A percentile compares a stretch with the other conserved stretches of the same genome.
phyloP scores from a whole-genome alignment of 2,797 vertebrate genomes.

The Acanthopagrus latus region DNA sequence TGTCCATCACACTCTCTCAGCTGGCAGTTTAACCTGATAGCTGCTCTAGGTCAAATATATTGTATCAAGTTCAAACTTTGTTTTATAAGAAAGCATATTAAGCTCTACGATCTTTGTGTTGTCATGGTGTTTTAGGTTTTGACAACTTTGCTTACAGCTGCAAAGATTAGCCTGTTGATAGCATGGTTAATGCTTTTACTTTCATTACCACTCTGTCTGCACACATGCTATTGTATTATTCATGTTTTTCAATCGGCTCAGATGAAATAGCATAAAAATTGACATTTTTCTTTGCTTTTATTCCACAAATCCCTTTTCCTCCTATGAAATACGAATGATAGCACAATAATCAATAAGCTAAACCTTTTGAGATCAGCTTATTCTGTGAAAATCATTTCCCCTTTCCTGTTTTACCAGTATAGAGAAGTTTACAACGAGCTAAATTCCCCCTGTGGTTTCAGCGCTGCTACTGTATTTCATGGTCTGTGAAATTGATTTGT shows the following conservation, averaged over 20 bases:
- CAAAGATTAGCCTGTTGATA: slow-evolving; percentile 49
- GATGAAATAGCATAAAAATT: slow-evolving; percentile 53
- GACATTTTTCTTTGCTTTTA: slow-evolving; percentile 46
- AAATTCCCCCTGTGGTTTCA: slow-evolving; percentile 82
- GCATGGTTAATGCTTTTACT: slow-evolving; percentile 61
- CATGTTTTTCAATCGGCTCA: slow-evolving; percentile 28
- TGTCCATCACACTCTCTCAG: not conserved
- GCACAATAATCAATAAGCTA: slow-evolving; percentile 66
- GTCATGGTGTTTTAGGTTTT: slow-evolving; percentile 2
- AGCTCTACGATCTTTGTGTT: slow-evolving; percentile 6
- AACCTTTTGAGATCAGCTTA: slow-evolving; percentile 62
- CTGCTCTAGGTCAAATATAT: slow-evolving; percentile 11
- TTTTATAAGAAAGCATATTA: slow-evolving; percentile 15
- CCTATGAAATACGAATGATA: slow-evolving; percentile 61
- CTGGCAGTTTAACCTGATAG: slow-evolving; percentile 23
- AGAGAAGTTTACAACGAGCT: slow-evolving; percentile 74
- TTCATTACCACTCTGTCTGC: slow-evolving; percentile 57
- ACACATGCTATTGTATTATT: slow-evolving; percentile 40
- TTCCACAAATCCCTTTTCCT: slow-evolving; percentile 41
- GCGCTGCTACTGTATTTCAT: slow-evolving; percentile 83
- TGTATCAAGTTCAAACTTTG: slow-evolving; percentile 1
- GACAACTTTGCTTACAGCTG: slow-evolving; percentile 29
- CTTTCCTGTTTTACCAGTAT: slow-evolving; percentile 71
- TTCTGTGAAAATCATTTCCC: slow-evolving; percentile 70
- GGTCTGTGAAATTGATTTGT: slow-evolving; percentile 85